These are phyloP conservation scores for Xiphydria camelus DNA, from an alignment of 2,888 invertebrate species.

Conservation along the genomic window DNA sequence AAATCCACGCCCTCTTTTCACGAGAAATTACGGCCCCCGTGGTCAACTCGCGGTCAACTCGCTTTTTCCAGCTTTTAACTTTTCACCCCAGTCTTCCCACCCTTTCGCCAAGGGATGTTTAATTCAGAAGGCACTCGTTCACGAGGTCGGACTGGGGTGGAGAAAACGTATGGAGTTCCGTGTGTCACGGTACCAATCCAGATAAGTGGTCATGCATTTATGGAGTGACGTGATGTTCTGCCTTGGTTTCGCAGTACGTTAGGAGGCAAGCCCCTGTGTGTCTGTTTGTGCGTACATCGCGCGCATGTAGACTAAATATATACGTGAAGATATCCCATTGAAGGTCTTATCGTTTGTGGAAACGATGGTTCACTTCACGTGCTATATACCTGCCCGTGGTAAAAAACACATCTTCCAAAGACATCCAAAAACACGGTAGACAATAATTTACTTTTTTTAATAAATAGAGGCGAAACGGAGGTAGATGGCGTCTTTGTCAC, in stretches of 20 bases:
- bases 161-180: slow-evolving; percentile 44
- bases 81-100: slow-evolving; percentile 21
- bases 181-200: slow-evolving; percentile 52
- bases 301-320: no score
- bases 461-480: no score
- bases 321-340: not conserved
- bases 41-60: slow-evolving; percentile 22
- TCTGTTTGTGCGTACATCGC: no score
- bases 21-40: not conserved
- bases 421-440: no score
- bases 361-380: not conserved
- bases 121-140: slow-evolving; percentile 50
- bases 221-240: slow-evolving; percentile 34
- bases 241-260: not conserved
- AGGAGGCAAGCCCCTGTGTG: no score
- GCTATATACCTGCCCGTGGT: no score
- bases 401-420: no score
- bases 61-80: slow-evolving; percentile 49
- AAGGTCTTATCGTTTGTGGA: slow-evolving; percentile 7
- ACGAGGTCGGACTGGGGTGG: slow-evolving; percentile 19
- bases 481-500: no score
- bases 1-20: not conserved
- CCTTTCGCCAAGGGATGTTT: slow-evolving; percentile 41
- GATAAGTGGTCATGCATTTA: slow-evolving; percentile 59
- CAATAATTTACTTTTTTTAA: no score